Base-by-base conservation (phyloP, 2,113 vertebrate genomes). In the Guaruba guarouba region DNA sequence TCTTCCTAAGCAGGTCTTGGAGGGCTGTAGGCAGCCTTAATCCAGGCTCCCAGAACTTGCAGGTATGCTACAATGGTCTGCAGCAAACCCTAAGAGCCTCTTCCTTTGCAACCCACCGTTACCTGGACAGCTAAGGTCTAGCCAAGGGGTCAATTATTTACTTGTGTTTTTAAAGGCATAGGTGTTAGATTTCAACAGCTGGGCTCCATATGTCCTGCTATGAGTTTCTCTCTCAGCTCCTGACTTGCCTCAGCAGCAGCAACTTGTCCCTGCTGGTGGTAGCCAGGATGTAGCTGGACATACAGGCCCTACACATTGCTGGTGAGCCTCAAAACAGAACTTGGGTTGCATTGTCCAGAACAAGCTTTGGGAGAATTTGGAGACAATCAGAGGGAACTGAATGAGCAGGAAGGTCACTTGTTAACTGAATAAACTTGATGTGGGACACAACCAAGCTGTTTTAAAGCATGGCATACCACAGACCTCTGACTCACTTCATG, bases 401-500 rank as follows among this genome's bases (percentile, higher is more conserved):
- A 48, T 39, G 61, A 57, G 25, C 4, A 1, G 27, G 12, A 87
- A 70, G 8, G 6, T 33, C 59, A 37, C 31, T 57, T 37, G 17
- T 37, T 33, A 77, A 86, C 23, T 15, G 37, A 93, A 68, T 35
- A 52, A 92, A 74, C n/a, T 24, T 59, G n/a, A 54, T 3, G 4
- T 4, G 39, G 79, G 23, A 67, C 49, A 59, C n/a, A 70, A n/a
- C 13, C 11, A 6, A 0, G 0, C 20, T 6, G 1, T n/a, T 93
- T 76, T 41, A 51, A 73, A 70, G 29, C 17, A 27, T 1, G 6
- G 27, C 7, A 29, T 31, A 62, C 13, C 7, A 48, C 44, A 57
- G 24, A 77, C 22, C 48, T 76, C 44, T 66, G 39, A 59, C 27
- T 77, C 33, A 44, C 0, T 17, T 35, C 59, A 29, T 0, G 8